Evolutionary conservation across 2,113 vertebrate species (phyloP), one percentile per base, ranked within the genome.

Genomic region (Atractosteus spatula): DNA sequence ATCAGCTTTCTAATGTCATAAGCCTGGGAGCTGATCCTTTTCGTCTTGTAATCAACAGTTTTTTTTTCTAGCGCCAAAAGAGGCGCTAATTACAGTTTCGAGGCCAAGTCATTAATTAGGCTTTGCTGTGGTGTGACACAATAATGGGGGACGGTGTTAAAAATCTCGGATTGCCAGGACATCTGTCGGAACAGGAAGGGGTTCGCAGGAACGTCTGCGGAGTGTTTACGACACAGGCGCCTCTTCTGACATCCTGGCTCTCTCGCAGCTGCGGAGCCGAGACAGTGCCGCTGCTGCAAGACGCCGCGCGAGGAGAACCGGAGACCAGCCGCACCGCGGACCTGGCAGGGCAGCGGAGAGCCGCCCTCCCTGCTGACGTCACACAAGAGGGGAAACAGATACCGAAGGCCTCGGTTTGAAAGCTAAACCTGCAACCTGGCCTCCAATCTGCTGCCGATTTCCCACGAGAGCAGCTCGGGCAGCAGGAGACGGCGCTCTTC

Each of bases 391-490:
- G 12, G 45, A 66, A 66, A 45, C 42, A 42, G 45, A 45, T 43
- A 13, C 10, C 6, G 64, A 10, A 42, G 7, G 14, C 55, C 3
- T 29, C 4, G 41, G 68, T 71, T 61, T 62, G 10, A 42, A 42
- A 61, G 16, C 69, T 14, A 10, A 68, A 11, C 13, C 57, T 13
- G 57, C 55, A 55, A n/a, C 59, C 47, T 12, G 4, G 14, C 16
- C 13, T 13, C 59, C 14, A 47, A 17, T 29, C 11, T 47, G 41
- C 62, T 12, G 51, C 5, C 68, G 62, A 74, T 74, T 74, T 74
- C 72, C 72, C 72, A 43, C 12, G 17, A 43, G 72, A 68, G 56
- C 57, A 3, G 59, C 66, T 73, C 72, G 55, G 45, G 29, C 66
- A 62, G 59, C 45, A 16, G 10, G 14, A n/a, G 12, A 16, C 11